Percentiles rank a stretch among this genome's conserved stretches.
Conservation (phyloP, 2,888 invertebrate species). For the Troides helena region DNA sequence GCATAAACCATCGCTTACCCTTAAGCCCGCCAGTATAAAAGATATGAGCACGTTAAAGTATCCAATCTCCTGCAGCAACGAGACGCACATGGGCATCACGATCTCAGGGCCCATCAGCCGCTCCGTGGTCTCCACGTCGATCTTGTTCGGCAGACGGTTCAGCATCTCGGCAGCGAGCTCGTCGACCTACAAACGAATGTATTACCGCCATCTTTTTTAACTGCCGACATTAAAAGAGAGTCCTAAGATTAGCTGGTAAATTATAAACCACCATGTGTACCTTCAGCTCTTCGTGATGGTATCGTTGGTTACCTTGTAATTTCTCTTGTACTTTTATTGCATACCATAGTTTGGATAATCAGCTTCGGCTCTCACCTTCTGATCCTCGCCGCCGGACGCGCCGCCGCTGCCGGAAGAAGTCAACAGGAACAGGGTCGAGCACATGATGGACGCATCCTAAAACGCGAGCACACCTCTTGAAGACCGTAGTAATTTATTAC, state of each 20-base stretch:
- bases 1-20: constrained; percentile 41
- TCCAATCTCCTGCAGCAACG: constrained; percentile 88
- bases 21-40: constrained; percentile 55
- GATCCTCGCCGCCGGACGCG: constrained; percentile 83
- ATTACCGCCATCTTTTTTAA: neutral
- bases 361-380: constrained; percentile 74
- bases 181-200: constrained; percentile 54
- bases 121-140: constrained; percentile 88
- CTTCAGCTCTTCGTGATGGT: too few relatives aligned
- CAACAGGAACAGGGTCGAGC: constrained; percentile 88
- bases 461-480: neutral
- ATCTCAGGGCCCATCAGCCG: constrained; percentile 86
- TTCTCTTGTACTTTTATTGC: too few relatives aligned
- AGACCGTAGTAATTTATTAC: neutral
- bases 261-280: too few relatives aligned
- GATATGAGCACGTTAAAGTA: constrained; percentile 68
- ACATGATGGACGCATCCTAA: constrained; percentile 86
- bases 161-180: constrained; percentile 85
- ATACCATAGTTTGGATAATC: too few relatives aligned
- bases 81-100: constrained; percentile 89
- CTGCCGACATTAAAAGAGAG: too few relatives aligned
- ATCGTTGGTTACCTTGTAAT: too few relatives aligned
- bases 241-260: too few relatives aligned
- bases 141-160: constrained; percentile 84
- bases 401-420: constrained; percentile 83